Conservation (phyloP, 2,113 vertebrate genomes). For the Chamaetylas fuelleborni region DNA sequence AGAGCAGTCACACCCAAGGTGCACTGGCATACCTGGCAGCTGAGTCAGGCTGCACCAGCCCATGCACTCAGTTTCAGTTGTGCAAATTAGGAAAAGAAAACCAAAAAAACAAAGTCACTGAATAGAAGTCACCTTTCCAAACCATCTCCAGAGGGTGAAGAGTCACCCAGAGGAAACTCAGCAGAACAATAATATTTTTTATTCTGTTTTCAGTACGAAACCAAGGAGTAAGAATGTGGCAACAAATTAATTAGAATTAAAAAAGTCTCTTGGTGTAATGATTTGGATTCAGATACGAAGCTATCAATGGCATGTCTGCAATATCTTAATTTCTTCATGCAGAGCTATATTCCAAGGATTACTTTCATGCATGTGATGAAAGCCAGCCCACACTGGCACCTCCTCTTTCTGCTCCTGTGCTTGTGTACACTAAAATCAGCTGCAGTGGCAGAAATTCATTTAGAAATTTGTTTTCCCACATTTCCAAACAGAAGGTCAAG, state of each 20-base stretch:
- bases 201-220: background rate
- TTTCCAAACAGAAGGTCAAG: background rate
- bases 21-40: background rate
- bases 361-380: background rate
- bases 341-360: background rate
- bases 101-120: background rate
- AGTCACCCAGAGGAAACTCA: background rate
- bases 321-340: background rate
- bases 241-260: background rate
- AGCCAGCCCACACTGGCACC: background rate
- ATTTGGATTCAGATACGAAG: background rate
- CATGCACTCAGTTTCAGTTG: constrained; percentile 27
- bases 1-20: constrained; percentile 17
- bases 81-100: background rate
- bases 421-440: background rate
- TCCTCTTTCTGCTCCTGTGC: background rate
- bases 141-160: background rate
- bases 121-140: background rate
- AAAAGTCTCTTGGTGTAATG: background rate
- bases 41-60: constrained; percentile 45
- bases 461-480: background rate
- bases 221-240: background rate
- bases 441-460: background rate
- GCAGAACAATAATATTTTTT: background rate
- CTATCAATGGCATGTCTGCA: background rate